Evolutionary conservation across 2,113 vertebrate genomes (phyloP), one percentile per base, ranked within the genome.

Genomic region (Castor canadensis): DNA sequence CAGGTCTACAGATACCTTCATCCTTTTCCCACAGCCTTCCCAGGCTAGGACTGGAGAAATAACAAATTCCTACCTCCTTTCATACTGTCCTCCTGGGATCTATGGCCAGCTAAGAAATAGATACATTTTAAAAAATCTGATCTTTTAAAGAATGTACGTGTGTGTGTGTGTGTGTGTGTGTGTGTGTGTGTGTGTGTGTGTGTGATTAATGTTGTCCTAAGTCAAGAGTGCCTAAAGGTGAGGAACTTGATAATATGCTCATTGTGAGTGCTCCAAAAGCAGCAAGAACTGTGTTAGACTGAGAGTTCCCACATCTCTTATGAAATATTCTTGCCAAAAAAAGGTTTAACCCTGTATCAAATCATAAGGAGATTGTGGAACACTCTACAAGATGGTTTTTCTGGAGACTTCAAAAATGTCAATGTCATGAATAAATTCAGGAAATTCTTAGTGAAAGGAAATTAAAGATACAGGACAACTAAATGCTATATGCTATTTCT

Each of bases 201-300:
- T 49, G 16, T 77, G 38, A 90, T 71, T 96, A 80, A 86, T 95
- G 81, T 64, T 85, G 76, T 80, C 54, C 81, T 91, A 91, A 77
- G n/a, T 73, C 54, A 24, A 40, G 45, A 67, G 66, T 45, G 4
- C 40, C 60, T 49, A 9, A 92, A 24, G 35, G 19, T 47, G 19
- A 80, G 62, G 49, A 88, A 73, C 77, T 60, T 9, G 3, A 67
- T 60, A 84, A 79, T 64, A 24, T 52, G 38, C 45, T 83, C 92
- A 80, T 56, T 91, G 47, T 66, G 40, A 77, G 32, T 11, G 9
- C 40, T 96, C 93, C 73, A 38, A 62, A 90, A 90, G 32, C 81
- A 96, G 90, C 83, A 87, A 66, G 43, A 47, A 12, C 66, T 87
- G 19, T 32, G 35, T n/a, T 79, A 58, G 24, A 58, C 49, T 43